A percentile compares a stretch with the other conserved stretches of the same genome.
These are phyloP conservation scores for Rhyacophila brunnea DNA, from an alignment of 1,140 invertebrate species.

Conservation along the genomic window DNA sequence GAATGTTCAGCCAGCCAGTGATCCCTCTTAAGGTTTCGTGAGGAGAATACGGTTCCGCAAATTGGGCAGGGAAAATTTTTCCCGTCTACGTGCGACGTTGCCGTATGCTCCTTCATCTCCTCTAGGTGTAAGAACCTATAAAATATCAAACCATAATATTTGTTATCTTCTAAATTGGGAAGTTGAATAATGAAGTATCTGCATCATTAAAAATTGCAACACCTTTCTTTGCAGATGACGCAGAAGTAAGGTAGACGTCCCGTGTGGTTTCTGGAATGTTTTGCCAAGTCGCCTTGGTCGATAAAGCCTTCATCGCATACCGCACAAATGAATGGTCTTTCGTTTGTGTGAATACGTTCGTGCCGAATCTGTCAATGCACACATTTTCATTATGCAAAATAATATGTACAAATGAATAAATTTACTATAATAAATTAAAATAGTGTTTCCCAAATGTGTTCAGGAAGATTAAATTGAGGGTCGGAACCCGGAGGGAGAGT, in stretches of 20 bases:
- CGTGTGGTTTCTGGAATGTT: constrained; percentile 10
- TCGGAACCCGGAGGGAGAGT: too few species aligned
- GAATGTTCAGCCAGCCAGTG: constrained; percentile 8
- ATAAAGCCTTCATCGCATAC: constrained; percentile 38
- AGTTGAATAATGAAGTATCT: not conserved
- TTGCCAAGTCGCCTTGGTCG: constrained; percentile 22
- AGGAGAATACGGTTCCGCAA: constrained; percentile 6
- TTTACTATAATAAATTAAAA: too few species aligned
- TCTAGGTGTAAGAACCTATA: constrained; percentile 3
- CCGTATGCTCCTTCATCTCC: constrained; percentile 2
- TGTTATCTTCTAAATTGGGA: not conserved
- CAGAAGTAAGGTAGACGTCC: constrained; percentile 14
- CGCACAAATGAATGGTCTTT: constrained; percentile 33
- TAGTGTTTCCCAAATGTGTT: too few species aligned
- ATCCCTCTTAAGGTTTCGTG: not conserved
- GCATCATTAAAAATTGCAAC: not conserved
- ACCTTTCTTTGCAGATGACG: constrained; percentile 21
- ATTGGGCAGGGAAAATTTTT: not conserved
- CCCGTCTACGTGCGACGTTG: not conserved
- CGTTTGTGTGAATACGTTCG: constrained; percentile 54
- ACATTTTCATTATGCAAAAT: too few species aligned
- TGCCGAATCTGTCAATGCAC: constrained; percentile 11
- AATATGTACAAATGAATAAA: too few species aligned
- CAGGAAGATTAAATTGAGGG: too few species aligned
- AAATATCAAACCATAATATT: not conserved